Conservation (phyloP, 2,888 invertebrate species). For the Drosophila anomalipes region DNA sequence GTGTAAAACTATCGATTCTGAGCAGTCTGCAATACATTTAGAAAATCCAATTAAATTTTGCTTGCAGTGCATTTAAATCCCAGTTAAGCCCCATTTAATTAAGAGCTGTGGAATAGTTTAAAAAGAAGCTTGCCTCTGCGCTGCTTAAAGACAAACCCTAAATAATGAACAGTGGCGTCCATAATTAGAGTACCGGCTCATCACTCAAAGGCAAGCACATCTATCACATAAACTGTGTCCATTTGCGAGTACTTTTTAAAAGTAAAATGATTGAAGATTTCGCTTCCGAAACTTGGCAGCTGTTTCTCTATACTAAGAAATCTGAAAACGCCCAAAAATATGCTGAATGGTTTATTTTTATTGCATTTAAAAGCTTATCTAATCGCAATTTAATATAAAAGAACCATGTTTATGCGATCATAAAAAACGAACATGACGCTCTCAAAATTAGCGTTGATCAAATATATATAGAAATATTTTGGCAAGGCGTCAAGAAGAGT, state of each 20-base stretch:
- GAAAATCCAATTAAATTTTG: not conserved
- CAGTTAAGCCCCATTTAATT: not conserved
- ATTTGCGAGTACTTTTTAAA: not conserved
- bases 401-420: not conserved
- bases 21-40: not conserved
- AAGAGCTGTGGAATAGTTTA: not conserved
- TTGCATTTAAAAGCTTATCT: not conserved
- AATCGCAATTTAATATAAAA: not conserved
- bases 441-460: conserved; percentile 29
- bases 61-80: not conserved
- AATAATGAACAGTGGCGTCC: conserved; percentile 13
- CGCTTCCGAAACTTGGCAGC: not conserved
- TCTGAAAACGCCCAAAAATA: not conserved
- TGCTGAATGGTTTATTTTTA: not conserved
- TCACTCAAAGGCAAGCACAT: no score
- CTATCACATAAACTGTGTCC: not conserved
- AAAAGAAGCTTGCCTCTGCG: no score
- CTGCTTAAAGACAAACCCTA: no score
- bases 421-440: conserved; percentile 25
- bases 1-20: not conserved
- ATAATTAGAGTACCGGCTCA: conserved; percentile 9
- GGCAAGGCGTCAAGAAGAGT: conserved; percentile 40
- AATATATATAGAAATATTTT: conserved; percentile 27
- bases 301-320: not conserved
- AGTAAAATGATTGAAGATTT: not conserved